Evolutionary conservation across 35 echinoderm and acorn worm species (phyloP).

Genomic region (Ptychodera flava): DNA sequence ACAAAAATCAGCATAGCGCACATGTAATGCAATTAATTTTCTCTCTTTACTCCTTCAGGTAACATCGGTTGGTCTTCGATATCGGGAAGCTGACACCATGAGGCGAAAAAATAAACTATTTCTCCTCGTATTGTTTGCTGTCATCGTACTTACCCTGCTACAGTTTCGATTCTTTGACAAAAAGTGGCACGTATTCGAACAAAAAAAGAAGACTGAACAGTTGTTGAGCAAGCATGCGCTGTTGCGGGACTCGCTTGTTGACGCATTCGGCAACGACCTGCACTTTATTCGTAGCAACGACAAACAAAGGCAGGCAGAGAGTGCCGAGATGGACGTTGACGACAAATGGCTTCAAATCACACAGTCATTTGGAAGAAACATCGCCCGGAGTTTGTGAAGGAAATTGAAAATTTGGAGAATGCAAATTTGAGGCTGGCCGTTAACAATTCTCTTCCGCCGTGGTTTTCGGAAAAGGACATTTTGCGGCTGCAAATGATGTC

Average conservation of each 20-base stretch:
- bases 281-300: neutral
- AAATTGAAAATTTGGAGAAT: neutral
- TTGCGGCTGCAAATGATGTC: neutral
- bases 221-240: neutral
- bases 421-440: neutral
- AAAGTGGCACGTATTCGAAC: neutral
- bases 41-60: no score
- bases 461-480: neutral
- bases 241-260: neutral
- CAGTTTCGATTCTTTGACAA: neutral
- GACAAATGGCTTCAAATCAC: neutral
- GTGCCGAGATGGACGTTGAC: neutral
- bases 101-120: neutral
- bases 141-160: neutral
- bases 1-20: no score
- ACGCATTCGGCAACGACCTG: neutral
- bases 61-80: no score
- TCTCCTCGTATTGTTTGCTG: neutral
- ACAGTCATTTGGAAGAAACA: neutral
- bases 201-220: neutral
- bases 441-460: neutral
- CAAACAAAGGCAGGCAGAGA: no score
- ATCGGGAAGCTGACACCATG: no score
- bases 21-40: no score
- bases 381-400: neutral